Evolutionary conservation across 1,140 invertebrate genomes (phyloP).

Genomic region (Drosophila auraria): DNA sequence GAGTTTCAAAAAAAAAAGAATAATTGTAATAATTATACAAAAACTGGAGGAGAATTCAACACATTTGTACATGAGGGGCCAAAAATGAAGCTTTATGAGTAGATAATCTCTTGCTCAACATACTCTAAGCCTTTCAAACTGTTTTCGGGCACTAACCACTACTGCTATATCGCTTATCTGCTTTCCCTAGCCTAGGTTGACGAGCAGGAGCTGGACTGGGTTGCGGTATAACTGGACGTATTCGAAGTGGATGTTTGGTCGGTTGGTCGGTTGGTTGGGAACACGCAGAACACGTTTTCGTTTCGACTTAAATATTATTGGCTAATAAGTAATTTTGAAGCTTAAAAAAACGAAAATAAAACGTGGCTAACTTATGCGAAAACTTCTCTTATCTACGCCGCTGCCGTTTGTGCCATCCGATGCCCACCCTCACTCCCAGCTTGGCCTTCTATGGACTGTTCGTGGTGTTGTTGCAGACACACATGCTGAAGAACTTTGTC

Average conservation of each 20-base stretch:
- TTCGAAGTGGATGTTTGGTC: constrained; percentile 5
- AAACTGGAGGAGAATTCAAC: no score
- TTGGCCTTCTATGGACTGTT: not conserved
- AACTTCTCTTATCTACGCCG: constrained; percentile 6
- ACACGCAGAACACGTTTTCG: not conserved
- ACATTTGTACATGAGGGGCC: no score
- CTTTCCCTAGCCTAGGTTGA: not conserved
- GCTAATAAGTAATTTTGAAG: not conserved
- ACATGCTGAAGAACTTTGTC: constrained; percentile 80
- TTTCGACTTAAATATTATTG: not conserved
- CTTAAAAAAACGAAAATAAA: constrained; percentile 3
- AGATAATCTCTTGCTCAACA: not conserved
- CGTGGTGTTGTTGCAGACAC: constrained; percentile 6
- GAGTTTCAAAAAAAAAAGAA: not conserved
- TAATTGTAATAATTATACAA: no score
- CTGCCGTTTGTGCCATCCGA: constrained; percentile 21
- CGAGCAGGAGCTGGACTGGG: not conserved
- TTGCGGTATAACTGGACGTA: constrained; percentile 3
- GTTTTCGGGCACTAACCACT: not conserved
- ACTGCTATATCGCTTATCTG: not conserved
- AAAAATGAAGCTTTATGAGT: not conserved
- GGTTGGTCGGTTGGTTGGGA: not conserved
- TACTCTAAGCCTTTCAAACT: no score
- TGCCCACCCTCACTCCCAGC: not conserved
- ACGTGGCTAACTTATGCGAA: constrained; percentile 9